Conservation (phyloP, 2,797 vertebrate genomes). For the Staurois parvus region DNA sequence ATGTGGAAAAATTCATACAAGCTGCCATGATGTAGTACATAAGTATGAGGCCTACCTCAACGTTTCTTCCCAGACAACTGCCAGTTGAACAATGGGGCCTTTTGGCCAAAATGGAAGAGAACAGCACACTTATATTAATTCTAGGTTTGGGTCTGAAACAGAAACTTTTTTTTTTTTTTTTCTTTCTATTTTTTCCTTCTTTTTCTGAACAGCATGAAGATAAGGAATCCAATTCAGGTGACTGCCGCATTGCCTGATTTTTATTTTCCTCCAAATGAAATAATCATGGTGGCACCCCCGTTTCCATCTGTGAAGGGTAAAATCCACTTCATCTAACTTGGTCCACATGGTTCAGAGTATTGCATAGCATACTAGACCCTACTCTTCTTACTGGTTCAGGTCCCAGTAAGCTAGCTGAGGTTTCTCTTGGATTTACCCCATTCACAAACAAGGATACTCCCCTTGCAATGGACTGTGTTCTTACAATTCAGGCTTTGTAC, state of each 20-base stretch:
- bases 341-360: conserved; percentile 27
- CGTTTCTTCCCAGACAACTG: conserved; percentile 79
- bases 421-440: conserved; percentile 64
- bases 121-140: conserved; percentile 65
- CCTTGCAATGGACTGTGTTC: conserved; percentile 20
- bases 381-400: conserved; percentile 48
- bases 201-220: conserved; percentile 74
- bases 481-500: conserved; percentile 43
- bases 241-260: conserved; percentile 67
- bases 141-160: conserved; percentile 77
- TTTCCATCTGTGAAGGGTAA: conserved; percentile 55
- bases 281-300: conserved; percentile 35
- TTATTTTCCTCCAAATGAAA: conserved; percentile 53
- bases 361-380: conserved; percentile 44
- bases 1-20: conserved; percentile 68
- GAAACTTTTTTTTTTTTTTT: conserved; percentile 70
- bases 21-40: conserved; percentile 73
- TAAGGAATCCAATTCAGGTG: conserved; percentile 67
- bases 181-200: conserved; percentile 62
- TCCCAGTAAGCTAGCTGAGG: conserved; percentile 64
- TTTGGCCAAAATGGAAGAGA: conserved; percentile 68
- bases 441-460: conserved; percentile 28
- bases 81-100: conserved; percentile 70
- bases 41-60: conserved; percentile 79
- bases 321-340: conserved; percentile 54